phyloP scores from a whole-genome alignment of 2,113 vertebrate genomes.

The Stomatorhinus ivindoensis region DNA sequence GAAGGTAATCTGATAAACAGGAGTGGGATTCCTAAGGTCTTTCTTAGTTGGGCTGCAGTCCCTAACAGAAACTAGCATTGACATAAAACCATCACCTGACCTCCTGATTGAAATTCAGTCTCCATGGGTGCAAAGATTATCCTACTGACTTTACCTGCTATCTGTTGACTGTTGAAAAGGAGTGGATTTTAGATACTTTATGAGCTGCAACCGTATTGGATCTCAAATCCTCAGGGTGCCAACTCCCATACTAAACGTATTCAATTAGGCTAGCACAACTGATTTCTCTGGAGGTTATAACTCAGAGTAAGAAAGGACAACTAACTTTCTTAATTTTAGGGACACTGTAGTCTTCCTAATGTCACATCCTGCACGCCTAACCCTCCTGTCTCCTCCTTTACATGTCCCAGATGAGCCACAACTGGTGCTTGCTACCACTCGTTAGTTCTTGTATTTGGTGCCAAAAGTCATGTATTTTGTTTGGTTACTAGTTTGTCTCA shows the following conservation, averaged over 20 bases:
- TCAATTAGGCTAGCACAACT: background rate
- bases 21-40: background rate
- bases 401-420: background rate
- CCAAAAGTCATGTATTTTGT: too few species aligned
- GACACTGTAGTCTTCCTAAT: background rate
- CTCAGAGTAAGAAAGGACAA: background rate
- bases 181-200: background rate
- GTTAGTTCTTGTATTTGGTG: background rate
- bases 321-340: background rate
- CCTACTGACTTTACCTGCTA: background rate
- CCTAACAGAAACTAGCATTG: background rate
- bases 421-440: background rate
- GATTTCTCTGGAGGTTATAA: background rate
- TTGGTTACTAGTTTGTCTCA: too few species aligned
- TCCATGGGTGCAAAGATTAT: background rate
- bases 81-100: background rate
- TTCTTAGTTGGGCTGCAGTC: background rate
- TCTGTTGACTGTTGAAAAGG: background rate
- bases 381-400: background rate
- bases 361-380: background rate
- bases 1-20: background rate
- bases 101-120: background rate
- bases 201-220: background rate
- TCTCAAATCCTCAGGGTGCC: background rate
- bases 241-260: background rate